Evolutionary conservation across 2,888 invertebrate genomes (phyloP), one percentile per base, ranked within the genome.

Genomic region (Lasioglossum lativentre): DNA sequence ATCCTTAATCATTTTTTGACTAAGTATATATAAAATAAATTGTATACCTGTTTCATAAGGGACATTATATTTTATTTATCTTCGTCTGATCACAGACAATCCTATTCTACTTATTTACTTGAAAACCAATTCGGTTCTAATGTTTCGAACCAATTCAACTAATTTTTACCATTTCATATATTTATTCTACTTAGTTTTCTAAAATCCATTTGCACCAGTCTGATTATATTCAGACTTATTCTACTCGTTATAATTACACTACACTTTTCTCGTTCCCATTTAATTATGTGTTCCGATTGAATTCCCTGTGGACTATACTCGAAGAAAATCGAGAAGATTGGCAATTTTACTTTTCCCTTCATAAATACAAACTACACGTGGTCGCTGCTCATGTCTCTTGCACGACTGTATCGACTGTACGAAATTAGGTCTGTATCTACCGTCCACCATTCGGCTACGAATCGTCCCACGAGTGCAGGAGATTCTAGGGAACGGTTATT

Each of bases 301-400:
- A 63, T 63, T 19, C 8, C 56, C n/a, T 4, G 12, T n/a, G n/a
- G 56, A 12, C 8, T 52, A 52, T 16, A 30, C 16, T 34, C 30
- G 6, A 63, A 30, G 30, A 16, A 34, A 30, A 63, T 63, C n/a
- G 30, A 8, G 16, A 16, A 63, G 30, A 63, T 63, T 30, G 63
- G 6, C 27, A 19, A 34, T 63, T 63, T 34, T 8, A 30, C 30
- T 63, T 30, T 30, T 63, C 8, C 19, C 30, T 16, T 63, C 30
- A 66, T 78, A 52, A 68, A 82, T 78, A 68, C n/a, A 68, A 78
- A 73, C 68, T 19, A 4, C 40, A 4, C 30, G 16, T 59, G n/a
- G n/a, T 12, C 56, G 3, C 42, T 30, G 6, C 30, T 30, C 16
- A 34, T 63, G 30, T 63, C 34, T 63, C 30, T 63, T 30, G 30